Evolutionary conservation across 2,797 vertebrate species (phyloP).

Genomic region (Aselliscus stoliczkanus): DNA sequence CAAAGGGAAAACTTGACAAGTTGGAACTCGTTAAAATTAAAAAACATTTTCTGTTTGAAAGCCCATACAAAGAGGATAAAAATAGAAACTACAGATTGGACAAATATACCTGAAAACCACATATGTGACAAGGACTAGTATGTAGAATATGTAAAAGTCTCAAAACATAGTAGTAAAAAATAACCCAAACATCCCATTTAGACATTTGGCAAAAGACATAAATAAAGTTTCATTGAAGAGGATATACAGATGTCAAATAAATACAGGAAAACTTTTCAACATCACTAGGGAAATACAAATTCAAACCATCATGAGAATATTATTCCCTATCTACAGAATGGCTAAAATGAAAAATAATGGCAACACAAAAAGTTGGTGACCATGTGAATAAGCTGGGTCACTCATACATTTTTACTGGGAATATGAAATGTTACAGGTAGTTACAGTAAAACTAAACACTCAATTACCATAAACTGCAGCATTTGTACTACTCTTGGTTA

Average conservation of each 20-base stretch:
- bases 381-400: neutral
- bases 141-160: neutral
- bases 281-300: neutral
- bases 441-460: neutral
- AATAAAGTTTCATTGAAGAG: neutral
- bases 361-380: neutral
- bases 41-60: neutral
- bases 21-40: neutral
- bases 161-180: neutral
- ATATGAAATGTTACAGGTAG: neutral
- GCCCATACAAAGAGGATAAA: neutral
- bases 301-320: neutral
- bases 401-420: neutral
- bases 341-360: neutral
- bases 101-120: neutral
- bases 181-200: neutral
- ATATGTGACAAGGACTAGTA: neutral
- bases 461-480: neutral
- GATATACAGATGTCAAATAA: neutral
- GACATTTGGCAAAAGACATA: neutral
- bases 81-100: neutral
- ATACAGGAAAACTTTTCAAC: neutral
- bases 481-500: neutral
- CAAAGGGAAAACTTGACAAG: neutral
- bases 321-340: neutral